Evolutionary conservation across 2,113 vertebrate genomes (phyloP), one percentile per base, ranked within the genome.

Genomic region (Panthera tigris): DNA sequence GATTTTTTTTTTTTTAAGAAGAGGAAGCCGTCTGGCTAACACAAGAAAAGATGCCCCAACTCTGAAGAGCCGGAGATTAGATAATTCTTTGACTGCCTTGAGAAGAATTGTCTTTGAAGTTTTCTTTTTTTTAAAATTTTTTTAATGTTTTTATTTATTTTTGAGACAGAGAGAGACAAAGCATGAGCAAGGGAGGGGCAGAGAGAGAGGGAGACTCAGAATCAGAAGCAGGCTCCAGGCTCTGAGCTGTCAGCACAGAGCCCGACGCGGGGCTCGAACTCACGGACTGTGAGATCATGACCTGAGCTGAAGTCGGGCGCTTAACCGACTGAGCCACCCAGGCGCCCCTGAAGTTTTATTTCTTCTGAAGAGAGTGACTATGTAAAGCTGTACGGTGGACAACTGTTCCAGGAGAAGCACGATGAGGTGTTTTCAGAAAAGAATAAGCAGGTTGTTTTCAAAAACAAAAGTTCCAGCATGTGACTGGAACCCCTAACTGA

Each of bases 1-100:
- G 81, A 89, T 94, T 95, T 91, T 71, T 86, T 61, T 95, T 3
- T 82, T 76, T 96, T 92, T 82, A 83, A 36, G 45, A 79, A 92
- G 86, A 95, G 80, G 89, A 96, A 98, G 91, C 81, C 93, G 97
- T 97, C 89, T 95, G 93, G 45, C 61, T 86, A 94, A 96, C 69
- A 57, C 25, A 71, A 87, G 61, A 52, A 79, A 94, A 96, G 83
- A 92, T 81, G 69, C 73, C 31, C 48, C 13, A 10, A 12, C 36
- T 71, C 76, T 36, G 8, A 84, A 81, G 57, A 74, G 31, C 90
- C 89, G 5, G 66, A 87, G 78, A 94, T 90, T 11, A 80, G 91
- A 39, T 88, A 80, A 93, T 57, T 76, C 55, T 95, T 50, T 41
- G 66, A 76, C 63, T 83, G 66, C 82, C 48, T 81, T 16, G 33